Evolutionary conservation across 2,113 vertebrate genomes (phyloP).

Genomic region (Columba livia): DNA sequence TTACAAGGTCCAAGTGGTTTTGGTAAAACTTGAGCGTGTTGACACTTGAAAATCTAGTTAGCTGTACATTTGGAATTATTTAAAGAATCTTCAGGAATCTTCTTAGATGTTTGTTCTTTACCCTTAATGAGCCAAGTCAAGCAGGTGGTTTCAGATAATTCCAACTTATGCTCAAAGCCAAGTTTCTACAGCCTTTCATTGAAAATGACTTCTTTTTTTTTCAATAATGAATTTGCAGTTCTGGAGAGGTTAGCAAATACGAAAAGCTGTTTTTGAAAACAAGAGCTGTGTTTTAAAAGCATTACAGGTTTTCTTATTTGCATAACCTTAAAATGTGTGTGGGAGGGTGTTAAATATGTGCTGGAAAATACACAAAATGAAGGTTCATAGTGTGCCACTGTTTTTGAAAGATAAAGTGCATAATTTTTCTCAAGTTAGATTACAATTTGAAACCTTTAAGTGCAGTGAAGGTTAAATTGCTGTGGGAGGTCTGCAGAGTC

Average conservation of each 20-base stretch:
- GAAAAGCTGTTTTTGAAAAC: neutral
- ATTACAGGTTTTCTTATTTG: slow-evolving; percentile 18
- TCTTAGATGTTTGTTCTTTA: neutral
- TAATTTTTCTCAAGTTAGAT: neutral
- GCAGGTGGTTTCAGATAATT: neutral
- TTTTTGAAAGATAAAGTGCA: neutral
- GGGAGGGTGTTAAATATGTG: slow-evolving; percentile 16
- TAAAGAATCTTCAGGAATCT: neutral
- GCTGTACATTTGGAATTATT: neutral
- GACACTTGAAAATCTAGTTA: neutral
- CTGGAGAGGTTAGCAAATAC: neutral
- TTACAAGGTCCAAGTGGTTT: neutral
- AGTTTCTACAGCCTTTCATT: neutral
- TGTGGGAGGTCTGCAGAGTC: neutral
- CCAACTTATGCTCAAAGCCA: neutral
- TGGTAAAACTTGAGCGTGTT: neutral
- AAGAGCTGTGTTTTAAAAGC: neutral
- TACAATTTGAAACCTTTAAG: neutral
- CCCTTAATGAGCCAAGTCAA: neutral
- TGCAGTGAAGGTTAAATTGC: neutral
- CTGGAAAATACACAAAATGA: neutral
- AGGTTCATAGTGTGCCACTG: neutral
- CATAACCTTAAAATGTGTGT: slow-evolving; percentile 3
- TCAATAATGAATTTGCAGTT: neutral
- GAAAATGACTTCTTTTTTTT: neutral